phyloP scores from a whole-genome alignment of 2,888 invertebrate species.

The Alcis repandata region DNA sequence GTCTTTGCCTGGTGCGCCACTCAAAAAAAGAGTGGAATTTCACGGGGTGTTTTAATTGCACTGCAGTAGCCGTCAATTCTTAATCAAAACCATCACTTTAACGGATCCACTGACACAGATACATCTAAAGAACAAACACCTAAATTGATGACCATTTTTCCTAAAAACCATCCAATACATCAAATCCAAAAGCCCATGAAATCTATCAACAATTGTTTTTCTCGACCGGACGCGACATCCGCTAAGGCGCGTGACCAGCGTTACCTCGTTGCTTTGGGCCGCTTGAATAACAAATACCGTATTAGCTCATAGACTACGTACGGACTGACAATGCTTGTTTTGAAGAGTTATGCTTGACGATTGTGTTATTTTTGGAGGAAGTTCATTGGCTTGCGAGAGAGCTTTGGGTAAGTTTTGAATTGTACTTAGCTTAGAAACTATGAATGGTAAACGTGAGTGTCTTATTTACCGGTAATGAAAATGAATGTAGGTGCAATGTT shows the following conservation, averaged over 20 bases:
- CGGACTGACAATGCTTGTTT: slow-evolving; percentile 46
- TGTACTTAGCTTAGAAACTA: not conserved
- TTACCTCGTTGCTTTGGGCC: slow-evolving; percentile 65
- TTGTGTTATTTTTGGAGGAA: slow-evolving; percentile 43
- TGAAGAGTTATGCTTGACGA: slow-evolving; percentile 40
- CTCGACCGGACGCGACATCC: slow-evolving; percentile 81
- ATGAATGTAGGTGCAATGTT: too few relatives aligned
- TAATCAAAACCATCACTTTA: not conserved
- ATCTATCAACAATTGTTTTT: slow-evolving; percentile 58
- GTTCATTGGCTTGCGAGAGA: slow-evolving; percentile 40
- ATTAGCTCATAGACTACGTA: slow-evolving; percentile 66
- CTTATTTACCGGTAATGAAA: not conserved
- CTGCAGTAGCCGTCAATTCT: too few relatives aligned
- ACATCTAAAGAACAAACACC: not conserved
- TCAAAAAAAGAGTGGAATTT: too few relatives aligned
- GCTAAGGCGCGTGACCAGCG: slow-evolving; percentile 75
- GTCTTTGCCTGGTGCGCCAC: too few relatives aligned
- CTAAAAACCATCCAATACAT: slow-evolving; percentile 35
- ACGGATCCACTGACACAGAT: not conserved
- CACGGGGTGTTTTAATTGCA: too few relatives aligned
- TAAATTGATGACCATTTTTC: slow-evolving; percentile 6
- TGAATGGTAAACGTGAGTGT: not conserved
- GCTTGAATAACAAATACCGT: slow-evolving; percentile 76
- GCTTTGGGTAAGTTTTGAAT: slow-evolving; percentile 21
- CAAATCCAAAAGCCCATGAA: slow-evolving; percentile 48